These are phyloP conservation scores for Caenorhabditis afra DNA, from an alignment of 2,888 invertebrate species.

Conservation along the genomic window DNA sequence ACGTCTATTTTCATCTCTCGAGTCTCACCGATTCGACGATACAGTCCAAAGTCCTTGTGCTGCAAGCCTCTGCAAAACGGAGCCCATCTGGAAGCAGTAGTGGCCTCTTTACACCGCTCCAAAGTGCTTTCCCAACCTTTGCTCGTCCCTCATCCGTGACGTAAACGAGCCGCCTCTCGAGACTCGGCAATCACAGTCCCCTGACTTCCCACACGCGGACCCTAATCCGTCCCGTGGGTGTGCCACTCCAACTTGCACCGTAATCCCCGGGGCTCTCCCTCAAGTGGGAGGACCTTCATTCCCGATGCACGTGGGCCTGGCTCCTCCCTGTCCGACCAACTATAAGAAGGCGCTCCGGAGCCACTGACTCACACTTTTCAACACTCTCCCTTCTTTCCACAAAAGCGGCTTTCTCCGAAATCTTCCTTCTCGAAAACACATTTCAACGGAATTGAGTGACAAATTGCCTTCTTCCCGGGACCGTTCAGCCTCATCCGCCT, in stretches of 20 bases:
- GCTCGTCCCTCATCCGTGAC: slow-evolving; percentile 25
- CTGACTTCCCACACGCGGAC: slow-evolving; percentile 23
- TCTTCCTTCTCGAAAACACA: not conserved
- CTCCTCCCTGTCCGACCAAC: slow-evolving; percentile 28
- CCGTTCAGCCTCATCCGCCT: slow-evolving; percentile 19
- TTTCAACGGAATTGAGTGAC: slow-evolving; percentile 4
- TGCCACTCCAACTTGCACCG: slow-evolving; percentile 24
- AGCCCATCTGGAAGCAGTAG: slow-evolving; percentile 20
- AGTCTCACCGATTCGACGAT: too few species aligned
- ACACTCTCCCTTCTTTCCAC: not conserved
- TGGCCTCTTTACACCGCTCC: slow-evolving; percentile 18
- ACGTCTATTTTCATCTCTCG: too few species aligned
- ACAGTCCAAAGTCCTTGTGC: slow-evolving; percentile 7
- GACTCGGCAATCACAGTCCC: slow-evolving; percentile 29
- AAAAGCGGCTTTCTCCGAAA: not conserved
- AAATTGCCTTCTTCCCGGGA: slow-evolving; percentile 5
- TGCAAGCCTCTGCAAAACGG: slow-evolving; percentile 6
- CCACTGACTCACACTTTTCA: slow-evolving; percentile 4
- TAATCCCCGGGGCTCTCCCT: slow-evolving; percentile 23
- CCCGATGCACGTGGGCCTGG: slow-evolving; percentile 31
- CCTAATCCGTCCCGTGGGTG: slow-evolving; percentile 42
- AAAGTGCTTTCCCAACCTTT: slow-evolving; percentile 22
- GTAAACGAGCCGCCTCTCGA: slow-evolving; percentile 20
- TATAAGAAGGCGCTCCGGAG: slow-evolving; percentile 26
- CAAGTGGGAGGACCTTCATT: slow-evolving; percentile 34